Conservation (phyloP, 2,888 invertebrate genomes). For the Hipparchia semele region DNA sequence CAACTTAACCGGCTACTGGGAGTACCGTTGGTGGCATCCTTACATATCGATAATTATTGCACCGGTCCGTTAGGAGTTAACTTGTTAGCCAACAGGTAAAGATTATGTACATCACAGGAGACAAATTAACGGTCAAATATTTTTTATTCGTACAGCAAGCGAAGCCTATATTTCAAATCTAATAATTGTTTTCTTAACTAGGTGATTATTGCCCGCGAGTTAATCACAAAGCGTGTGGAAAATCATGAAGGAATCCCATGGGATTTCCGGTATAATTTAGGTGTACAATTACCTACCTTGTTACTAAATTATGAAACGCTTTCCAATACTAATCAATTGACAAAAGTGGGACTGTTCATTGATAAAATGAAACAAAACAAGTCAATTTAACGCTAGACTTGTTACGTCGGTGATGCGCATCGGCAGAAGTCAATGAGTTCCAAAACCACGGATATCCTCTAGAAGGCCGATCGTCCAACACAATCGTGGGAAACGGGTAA, state of each 20-base stretch:
- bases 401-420: conserved; percentile 56
- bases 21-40: conserved; percentile 32
- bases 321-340: conserved; percentile 8
- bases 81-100: conserved; percentile 11
- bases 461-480: conserved; percentile 44
- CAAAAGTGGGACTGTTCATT: conserved; percentile 26
- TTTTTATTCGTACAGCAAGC: neutral
- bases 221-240: no score
- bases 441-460: conserved; percentile 54
- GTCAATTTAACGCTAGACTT: conserved; percentile 61
- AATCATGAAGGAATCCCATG: no score
- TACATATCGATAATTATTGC: conserved; percentile 25
- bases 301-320: neutral
- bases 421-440: conserved; percentile 39
- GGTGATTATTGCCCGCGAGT: no score
- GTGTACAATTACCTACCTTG: neutral
- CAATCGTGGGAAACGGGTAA: conserved; percentile 43
- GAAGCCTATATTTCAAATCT: no score
- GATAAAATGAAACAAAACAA: conserved; percentile 54
- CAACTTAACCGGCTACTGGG: conserved; percentile 26
- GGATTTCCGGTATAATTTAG: no score
- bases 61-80: conserved; percentile 27
- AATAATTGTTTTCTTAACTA: no score
- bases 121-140: neutral
- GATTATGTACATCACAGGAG: neutral